Conservation (phyloP, 2,113 vertebrate genomes). For the Martes martes region DNA sequence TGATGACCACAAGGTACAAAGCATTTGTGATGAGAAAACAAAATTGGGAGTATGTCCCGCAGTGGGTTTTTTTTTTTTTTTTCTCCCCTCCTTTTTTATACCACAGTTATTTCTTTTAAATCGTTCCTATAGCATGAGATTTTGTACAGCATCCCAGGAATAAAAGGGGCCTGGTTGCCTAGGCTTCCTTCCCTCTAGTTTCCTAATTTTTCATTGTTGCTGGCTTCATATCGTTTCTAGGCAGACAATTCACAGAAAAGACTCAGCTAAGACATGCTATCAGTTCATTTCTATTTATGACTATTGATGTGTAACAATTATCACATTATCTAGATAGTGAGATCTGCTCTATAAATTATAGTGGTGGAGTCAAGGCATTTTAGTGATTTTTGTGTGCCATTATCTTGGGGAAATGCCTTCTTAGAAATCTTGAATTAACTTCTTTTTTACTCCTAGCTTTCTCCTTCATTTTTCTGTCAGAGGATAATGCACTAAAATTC, state of each 20-base stretch:
- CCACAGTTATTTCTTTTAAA: conserved; percentile 22
- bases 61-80: too few species aligned
- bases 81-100: not conserved
- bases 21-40: conserved; percentile 44
- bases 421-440: conserved; percentile 65
- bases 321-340: conserved; percentile 76
- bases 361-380: conserved; percentile 64
- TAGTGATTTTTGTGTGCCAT: conserved; percentile 69
- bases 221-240: conserved; percentile 37
- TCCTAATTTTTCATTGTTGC: conserved; percentile 53
- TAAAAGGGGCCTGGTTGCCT: conserved; percentile 10
- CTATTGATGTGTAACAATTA: conserved; percentile 78
- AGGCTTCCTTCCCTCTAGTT: conserved; percentile 39
- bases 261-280: conserved; percentile 60
- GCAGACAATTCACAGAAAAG: conserved; percentile 59
- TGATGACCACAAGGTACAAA: conserved; percentile 37
- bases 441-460: conserved; percentile 27
- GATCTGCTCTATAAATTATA: conserved; percentile 75
- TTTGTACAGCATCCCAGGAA: not conserved
- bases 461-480: conserved; percentile 45
- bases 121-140: conserved; percentile 1
- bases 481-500: not conserved
- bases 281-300: conserved; percentile 73
- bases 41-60: not conserved
- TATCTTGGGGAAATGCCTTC: conserved; percentile 63